Evolutionary conservation across 2,797 vertebrate genomes (phyloP).

Genomic region (Lagodon rhomboides): DNA sequence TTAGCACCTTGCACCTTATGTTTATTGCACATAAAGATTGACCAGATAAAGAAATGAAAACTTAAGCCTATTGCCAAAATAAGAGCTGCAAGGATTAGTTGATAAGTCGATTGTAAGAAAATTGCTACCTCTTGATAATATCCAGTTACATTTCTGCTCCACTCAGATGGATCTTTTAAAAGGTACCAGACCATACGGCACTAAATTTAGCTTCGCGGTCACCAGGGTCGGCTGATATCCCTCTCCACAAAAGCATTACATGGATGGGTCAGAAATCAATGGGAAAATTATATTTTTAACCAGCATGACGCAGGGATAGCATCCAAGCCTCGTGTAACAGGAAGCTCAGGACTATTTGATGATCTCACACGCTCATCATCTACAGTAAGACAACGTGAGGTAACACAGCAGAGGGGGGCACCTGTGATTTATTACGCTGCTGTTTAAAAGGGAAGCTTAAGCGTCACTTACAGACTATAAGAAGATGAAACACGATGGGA

Average conservation of each 20-base stretch:
- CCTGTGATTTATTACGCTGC: background rate
- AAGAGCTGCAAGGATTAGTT: no score
- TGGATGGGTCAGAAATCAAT: slow-evolving; percentile 38
- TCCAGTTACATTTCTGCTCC: background rate
- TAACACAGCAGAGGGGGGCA: background rate
- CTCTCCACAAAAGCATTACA: slow-evolving; percentile 28
- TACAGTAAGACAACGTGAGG: slow-evolving; percentile 6
- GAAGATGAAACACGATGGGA: background rate
- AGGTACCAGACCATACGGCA: background rate
- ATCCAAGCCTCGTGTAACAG: background rate
- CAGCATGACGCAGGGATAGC: background rate
- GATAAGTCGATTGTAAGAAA: no score
- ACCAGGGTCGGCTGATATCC: slow-evolving; percentile 31
- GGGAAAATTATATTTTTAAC: slow-evolving; percentile 18
- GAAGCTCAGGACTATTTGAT: slow-evolving; percentile 14
- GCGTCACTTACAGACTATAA: background rate
- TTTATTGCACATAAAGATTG: background rate
- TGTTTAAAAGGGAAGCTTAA: slow-evolving; percentile 8
- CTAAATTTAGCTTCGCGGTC: slow-evolving; percentile 38
- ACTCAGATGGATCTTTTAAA: slow-evolving; percentile 5
- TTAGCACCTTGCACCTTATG: background rate
- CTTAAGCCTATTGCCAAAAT: background rate
- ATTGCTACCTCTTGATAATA: no score
- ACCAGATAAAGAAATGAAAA: slow-evolving; percentile 13
- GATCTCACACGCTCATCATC: slow-evolving; percentile 5